Conservation (phyloP, 2,797 vertebrate genomes). For the Scolopax rusticola region DNA sequence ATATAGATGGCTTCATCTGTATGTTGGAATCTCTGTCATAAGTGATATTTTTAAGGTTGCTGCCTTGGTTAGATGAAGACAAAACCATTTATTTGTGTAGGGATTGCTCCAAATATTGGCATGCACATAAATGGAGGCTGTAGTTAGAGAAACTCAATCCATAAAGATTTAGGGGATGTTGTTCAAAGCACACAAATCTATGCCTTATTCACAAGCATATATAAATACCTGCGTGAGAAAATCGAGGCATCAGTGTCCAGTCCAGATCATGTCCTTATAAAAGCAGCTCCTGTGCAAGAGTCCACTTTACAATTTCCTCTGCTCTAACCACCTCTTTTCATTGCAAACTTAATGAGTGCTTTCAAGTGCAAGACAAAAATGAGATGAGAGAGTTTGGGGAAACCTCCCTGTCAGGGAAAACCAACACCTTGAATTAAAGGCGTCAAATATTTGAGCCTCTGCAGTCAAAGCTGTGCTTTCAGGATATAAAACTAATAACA, state of each 20-base stretch:
- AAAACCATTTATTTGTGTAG: constrained; percentile 28
- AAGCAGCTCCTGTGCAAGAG: neutral
- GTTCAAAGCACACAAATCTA: neutral
- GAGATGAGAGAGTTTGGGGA: constrained; percentile 52
- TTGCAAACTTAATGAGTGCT: constrained; percentile 33
- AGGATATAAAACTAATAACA: neutral
- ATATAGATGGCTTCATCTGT: neutral
- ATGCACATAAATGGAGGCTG: neutral
- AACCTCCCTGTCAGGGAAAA: constrained; percentile 37
- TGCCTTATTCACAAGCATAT: neutral
- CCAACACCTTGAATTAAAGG: constrained; percentile 49
- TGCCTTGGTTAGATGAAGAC: neutral
- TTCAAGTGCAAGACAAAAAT: constrained; percentile 21
- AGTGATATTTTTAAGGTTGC: constrained; percentile 9
- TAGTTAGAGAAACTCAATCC: neutral
- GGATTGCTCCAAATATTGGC: constrained; percentile 20
- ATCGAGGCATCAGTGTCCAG: neutral
- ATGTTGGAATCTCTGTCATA: neutral
- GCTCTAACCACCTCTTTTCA: constrained; percentile 38
- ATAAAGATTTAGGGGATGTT: neutral
- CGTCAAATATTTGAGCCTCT: neutral
- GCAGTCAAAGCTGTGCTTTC: constrained; percentile 53
- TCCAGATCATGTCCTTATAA: constrained; percentile 2
- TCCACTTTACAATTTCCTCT: constrained; percentile 48
- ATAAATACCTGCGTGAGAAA: neutral